Percentiles rank a stretch among this genome's conserved stretches.
Evolutionary conservation across 2,888 invertebrate genomes (phyloP).

Genomic region (Trichopria drosophilae): DNA sequence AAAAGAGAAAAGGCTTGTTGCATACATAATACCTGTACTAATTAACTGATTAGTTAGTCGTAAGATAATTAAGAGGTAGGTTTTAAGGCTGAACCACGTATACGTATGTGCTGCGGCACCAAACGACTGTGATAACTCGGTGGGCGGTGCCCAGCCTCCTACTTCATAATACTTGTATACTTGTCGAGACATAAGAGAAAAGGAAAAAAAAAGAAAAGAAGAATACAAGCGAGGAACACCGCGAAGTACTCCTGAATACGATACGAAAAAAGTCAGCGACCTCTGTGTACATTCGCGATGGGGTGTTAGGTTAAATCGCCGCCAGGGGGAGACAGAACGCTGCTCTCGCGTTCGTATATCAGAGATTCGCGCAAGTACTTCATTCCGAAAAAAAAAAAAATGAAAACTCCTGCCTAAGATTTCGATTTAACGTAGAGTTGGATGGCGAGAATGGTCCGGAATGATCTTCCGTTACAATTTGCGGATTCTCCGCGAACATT

Average conservation of each 20-base stretch:
- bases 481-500: too few species aligned
- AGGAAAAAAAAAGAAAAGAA: slow-evolving; percentile 14
- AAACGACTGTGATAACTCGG: slow-evolving; percentile 59
- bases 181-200: slow-evolving; percentile 29
- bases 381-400: slow-evolving; percentile 28
- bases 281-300: too few species aligned
- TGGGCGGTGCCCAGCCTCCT: slow-evolving; percentile 60
- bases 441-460: slow-evolving; percentile 29
- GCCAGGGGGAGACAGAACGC: too few species aligned
- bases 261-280: too few species aligned
- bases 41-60: too few species aligned
- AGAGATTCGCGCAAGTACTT: slow-evolving; percentile 26
- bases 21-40: too few species aligned
- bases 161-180: slow-evolving; percentile 57
- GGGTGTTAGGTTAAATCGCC: too few species aligned
- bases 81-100: slow-evolving; percentile 59
- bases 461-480: too few species aligned
- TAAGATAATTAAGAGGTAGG: slow-evolving; percentile 57
- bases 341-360: slow-evolving; percentile 19
- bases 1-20: too few species aligned
- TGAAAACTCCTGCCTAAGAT: slow-evolving; percentile 33
- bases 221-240: slow-evolving; percentile 22
- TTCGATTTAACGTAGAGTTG: slow-evolving; percentile 25
- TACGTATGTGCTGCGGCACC: slow-evolving; percentile 60
- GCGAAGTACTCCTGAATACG: too few species aligned